Conservation (phyloP, 2,113 vertebrate species). For the Phyllopteryx taeniolatus region DNA sequence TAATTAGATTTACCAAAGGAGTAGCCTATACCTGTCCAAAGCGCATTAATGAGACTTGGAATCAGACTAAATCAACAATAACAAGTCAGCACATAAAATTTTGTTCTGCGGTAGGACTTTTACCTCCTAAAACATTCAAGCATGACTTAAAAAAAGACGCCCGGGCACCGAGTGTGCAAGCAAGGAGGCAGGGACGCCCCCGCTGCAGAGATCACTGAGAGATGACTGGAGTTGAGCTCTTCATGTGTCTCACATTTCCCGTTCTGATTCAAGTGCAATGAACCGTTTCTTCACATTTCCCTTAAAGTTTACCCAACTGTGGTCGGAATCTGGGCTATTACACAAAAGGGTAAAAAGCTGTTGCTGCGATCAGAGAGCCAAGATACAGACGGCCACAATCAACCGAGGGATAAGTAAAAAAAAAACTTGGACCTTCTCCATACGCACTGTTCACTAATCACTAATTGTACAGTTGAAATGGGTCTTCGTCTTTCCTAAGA, state of each 20-base stretch:
- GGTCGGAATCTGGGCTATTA: constrained; percentile 52
- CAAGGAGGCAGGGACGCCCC: not conserved
- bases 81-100: constrained; percentile 40
- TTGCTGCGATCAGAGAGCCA: constrained; percentile 21
- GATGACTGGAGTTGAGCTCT: constrained; percentile 46
- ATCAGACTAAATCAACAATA: constrained; percentile 50
- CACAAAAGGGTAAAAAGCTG: constrained; percentile 41
- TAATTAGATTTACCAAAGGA: constrained; percentile 48
- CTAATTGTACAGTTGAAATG: not conserved
- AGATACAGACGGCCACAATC: constrained; percentile 9
- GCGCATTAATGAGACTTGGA: constrained; percentile 42
- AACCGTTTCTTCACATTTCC: constrained; percentile 49
- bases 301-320: constrained; percentile 62
- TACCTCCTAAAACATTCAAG: constrained; percentile 24
- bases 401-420: not conserved
- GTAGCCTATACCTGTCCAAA: constrained; percentile 32
- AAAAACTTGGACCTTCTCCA: not conserved
- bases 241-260: constrained; percentile 69
- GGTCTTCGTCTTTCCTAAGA: not conserved
- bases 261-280: constrained; percentile 61
- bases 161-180: not conserved
- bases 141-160: constrained; percentile 14
- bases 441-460: not conserved
- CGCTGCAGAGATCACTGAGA: constrained; percentile 41
- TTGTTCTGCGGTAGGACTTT: constrained; percentile 25